A percentile compares a stretch with the other conserved stretches of the same genome.
Conservation (phyloP, 2,113 vertebrate species). For the Grallaria varia region DNA sequence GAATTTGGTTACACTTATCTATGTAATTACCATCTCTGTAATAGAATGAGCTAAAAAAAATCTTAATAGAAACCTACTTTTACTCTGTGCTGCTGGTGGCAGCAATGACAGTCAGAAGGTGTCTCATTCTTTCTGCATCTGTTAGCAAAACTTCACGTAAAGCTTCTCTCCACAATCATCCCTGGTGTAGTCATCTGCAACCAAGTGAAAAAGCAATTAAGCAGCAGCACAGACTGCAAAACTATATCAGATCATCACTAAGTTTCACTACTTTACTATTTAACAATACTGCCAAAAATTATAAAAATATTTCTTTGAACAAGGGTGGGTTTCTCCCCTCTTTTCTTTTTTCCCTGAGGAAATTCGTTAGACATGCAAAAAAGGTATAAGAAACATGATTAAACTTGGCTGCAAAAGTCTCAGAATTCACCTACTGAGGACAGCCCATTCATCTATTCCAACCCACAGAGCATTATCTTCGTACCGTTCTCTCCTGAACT, state of each 20-base stretch:
- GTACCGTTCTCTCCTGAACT: neutral
- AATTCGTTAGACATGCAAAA: neutral
- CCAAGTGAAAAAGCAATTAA: conserved; percentile 31
- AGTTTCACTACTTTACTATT: neutral
- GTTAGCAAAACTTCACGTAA: conserved; percentile 74
- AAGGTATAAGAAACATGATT: neutral
- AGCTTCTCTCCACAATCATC: conserved; percentile 59
- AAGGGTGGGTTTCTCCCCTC: fast-evolving
- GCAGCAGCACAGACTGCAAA: neutral
- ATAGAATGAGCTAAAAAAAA: neutral
- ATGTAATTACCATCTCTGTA: neutral
- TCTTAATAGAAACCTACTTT: conserved; percentile 59
- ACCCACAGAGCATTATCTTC: neutral
- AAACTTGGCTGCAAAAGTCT: neutral
- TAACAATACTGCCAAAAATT: neutral
- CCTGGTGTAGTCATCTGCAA: conserved; percentile 12
- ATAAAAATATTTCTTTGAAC: neutral
- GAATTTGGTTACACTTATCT: neutral
- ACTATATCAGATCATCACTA: neutral
- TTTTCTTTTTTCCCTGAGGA: neutral
- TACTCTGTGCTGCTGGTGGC: conserved; percentile 73
- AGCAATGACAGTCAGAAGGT: conserved; percentile 72
- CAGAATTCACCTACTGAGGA: neutral
- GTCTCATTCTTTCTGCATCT: conserved; percentile 74
- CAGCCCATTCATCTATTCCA: neutral